phyloP scores from a whole-genome alignment of 23 tunicate genomes.

The Oikopleura dioica region DNA sequence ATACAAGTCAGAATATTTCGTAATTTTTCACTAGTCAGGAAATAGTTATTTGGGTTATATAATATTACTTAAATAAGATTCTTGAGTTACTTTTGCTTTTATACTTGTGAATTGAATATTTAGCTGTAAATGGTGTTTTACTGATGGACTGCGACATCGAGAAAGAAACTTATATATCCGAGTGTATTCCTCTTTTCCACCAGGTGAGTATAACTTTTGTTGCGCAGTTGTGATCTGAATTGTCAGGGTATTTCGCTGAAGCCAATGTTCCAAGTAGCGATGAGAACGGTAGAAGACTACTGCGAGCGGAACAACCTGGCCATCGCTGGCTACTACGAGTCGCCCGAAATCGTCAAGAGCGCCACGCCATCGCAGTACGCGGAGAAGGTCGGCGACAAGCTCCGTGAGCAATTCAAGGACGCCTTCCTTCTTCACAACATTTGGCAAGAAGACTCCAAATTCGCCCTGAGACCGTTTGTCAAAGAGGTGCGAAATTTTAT shows the following conservation, averaged over 20 bases:
- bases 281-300: conserved; percentile 38
- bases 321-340: conserved; percentile 77
- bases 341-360: background rate
- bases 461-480: background rate
- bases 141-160: conserved; percentile 31
- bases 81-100: no score
- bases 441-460: background rate
- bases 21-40: no score
- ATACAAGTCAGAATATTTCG: no score
- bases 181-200: conserved; percentile 58
- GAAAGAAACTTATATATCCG: conserved; percentile 31
- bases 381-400: background rate
- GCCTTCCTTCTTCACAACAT: background rate
- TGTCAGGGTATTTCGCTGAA: conserved; percentile 23
- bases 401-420: background rate
- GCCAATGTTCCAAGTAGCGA: conserved; percentile 77
- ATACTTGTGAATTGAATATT: no score
- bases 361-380: background rate
- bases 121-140: conserved; percentile 71
- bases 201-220: conserved; percentile 15
- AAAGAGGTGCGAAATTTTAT: no score
- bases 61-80: no score
- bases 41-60: no score
- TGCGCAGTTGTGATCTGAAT: background rate
- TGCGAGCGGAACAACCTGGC: conserved; percentile 23